Evolutionary conservation across 1,140 invertebrate species (phyloP), one percentile per base, ranked within the genome.

Genomic region (Zaprionus lachaisei): DNA sequence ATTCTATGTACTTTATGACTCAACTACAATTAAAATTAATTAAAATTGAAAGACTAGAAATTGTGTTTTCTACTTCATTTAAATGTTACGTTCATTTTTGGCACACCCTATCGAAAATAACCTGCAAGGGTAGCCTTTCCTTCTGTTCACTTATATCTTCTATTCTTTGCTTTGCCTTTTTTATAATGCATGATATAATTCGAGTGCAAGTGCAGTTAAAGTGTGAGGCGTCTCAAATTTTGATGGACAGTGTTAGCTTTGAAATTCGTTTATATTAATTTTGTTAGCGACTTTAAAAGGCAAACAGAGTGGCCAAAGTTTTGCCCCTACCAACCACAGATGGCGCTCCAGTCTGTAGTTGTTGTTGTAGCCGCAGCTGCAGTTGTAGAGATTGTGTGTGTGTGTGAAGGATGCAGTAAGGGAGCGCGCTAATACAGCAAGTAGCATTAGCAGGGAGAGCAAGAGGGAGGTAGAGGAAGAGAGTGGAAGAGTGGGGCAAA

Each of bases 401-500:
- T 41, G 38, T 44, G n/a, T 17, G 41, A 17, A 2, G 41, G n/a
- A 17, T 44, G 41, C n/a, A 44, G 41, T 47, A 17, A 9, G 41
- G 6, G 7, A 47, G 7, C 41, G 41, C 41, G 41, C 41, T 47
- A 47, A 47, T 17, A 47, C 41, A 47, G 22, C 11, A 24, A 22
- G 20, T 11, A 6, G 51, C 26, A 55, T 15, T 5, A n/a, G 47
- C 0, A 49, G n/a, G 1, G 20, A 51, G 47, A 11, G 20, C 9
- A n/a, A 49, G 20, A 51, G 20, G 17, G 47, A 6, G 31, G n/a
- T 17, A 44, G 17, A 26, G 20, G 28, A 17, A 15, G n/a, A n/a
- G 41, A 44, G 79, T 26, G 7, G 31, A 14, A n/a, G 17, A 17
- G 44, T 38, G 79, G n/a, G 41, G 67, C 62, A 83, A 67, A 80